A percentile compares a stretch with the other conserved stretches of the same genome.
Conservation (phyloP, 1,140 invertebrate genomes). For the Drosophila grimshawi region DNA sequence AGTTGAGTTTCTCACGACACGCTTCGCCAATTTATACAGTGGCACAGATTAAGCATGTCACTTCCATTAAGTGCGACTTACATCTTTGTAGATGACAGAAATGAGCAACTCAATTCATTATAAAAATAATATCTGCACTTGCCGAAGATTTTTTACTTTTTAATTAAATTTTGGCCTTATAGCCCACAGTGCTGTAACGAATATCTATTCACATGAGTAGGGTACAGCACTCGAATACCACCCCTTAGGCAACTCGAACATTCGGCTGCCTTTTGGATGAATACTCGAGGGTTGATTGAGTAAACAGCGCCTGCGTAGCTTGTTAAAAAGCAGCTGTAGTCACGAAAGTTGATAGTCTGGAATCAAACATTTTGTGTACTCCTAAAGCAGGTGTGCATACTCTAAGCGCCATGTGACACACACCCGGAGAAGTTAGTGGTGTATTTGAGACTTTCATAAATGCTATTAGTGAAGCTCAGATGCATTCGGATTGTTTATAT, state of each 20-base stretch:
- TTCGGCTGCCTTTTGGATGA: neutral
- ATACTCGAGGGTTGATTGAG: constrained; percentile 11
- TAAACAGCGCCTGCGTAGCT: constrained; percentile 25
- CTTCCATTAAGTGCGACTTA: too few species aligned
- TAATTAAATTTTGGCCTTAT: neutral
- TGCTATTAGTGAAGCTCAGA: too few species aligned
- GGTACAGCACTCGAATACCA: constrained; percentile 53
- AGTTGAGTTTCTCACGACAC: neutral
- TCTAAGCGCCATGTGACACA: neutral
- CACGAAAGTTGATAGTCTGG: constrained; percentile 13
- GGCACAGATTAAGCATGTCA: neutral
- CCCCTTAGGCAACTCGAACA: constrained; percentile 31
- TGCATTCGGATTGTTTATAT: too few species aligned
- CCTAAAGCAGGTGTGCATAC: neutral
- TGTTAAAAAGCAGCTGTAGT: constrained; percentile 10
- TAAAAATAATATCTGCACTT: too few species aligned
- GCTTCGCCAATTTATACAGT: neutral
- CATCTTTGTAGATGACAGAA: too few species aligned
- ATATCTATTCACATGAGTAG: constrained; percentile 5
- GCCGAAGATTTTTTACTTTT: too few species aligned
- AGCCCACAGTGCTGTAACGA: constrained; percentile 7
- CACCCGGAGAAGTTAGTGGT: neutral
- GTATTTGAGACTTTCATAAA: neutral
- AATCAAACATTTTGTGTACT: constrained; percentile 5
- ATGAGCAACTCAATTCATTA: too few species aligned